Conservation (phyloP, 2,888 invertebrate species). For the Eupithecia abbreviata region DNA sequence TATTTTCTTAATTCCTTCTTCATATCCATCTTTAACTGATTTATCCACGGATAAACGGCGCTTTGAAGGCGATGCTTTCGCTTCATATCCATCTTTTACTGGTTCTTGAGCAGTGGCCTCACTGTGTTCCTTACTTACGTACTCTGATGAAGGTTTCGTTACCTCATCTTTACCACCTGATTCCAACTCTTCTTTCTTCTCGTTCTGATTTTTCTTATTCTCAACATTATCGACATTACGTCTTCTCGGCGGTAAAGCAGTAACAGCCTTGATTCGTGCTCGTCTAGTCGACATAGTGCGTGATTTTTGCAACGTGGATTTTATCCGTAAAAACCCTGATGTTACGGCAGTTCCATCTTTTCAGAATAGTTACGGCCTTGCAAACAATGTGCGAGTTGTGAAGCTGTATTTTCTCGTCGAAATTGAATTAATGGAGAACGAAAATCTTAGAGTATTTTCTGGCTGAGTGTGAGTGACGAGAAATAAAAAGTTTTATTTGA, state of each 20-base stretch:
- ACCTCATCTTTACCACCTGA: slow-evolving; percentile 56
- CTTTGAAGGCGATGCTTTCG: slow-evolving; percentile 15
- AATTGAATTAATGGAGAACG: background rate
- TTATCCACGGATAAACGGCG: slow-evolving; percentile 25
- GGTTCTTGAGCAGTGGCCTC: slow-evolving; percentile 20
- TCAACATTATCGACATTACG: slow-evolving; percentile 65
- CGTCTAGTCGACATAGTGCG: slow-evolving; percentile 85
- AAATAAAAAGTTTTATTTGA: background rate
- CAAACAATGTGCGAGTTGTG: background rate
- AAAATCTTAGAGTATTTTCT: background rate
- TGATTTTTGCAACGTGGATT: slow-evolving; percentile 29
- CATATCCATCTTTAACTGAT: slow-evolving; percentile 33
- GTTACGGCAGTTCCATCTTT: background rate
- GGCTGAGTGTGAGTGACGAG: background rate
- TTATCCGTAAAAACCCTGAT: background rate
- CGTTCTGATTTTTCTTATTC: slow-evolving; percentile 43
- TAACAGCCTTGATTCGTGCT: slow-evolving; percentile 89
- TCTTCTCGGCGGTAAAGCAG: slow-evolving; percentile 85
- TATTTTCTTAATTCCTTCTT: slow-evolving; percentile 16
- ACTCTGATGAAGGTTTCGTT: slow-evolving; percentile 47
- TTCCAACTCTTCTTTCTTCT: slow-evolving; percentile 52
- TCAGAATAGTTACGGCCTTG: background rate
- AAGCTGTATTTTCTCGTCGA: background rate
- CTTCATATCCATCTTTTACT: slow-evolving; percentile 20
- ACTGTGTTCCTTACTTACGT: slow-evolving; percentile 29